Conservation (phyloP, 2,888 invertebrate species). For the Trichacis sp. region DNA sequence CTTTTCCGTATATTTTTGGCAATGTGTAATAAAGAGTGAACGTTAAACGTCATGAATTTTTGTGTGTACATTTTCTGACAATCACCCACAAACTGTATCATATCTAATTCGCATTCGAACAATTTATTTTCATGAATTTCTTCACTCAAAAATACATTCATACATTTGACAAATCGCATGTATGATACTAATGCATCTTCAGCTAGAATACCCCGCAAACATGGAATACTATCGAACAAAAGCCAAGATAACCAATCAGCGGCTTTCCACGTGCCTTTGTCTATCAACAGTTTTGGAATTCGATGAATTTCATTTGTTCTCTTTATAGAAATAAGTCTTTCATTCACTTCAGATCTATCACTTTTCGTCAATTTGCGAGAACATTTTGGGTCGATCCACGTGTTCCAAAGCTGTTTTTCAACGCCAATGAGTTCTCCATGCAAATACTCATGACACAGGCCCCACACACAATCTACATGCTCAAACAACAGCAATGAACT, state of each 20-base stretch:
- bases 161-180: slow-evolving; percentile 18
- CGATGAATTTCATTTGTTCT: slow-evolving; percentile 24
- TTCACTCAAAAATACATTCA: slow-evolving; percentile 14
- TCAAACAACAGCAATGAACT: slow-evolving; percentile 13
- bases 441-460: slow-evolving; percentile 28
- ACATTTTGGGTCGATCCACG: slow-evolving; percentile 20
- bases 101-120: slow-evolving; percentile 30
- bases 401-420: slow-evolving; percentile 15
- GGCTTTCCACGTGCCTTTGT: slow-evolving; percentile 18
- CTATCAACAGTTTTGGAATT: slow-evolving; percentile 13
- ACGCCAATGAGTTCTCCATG: slow-evolving; percentile 31
- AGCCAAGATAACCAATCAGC: slow-evolving; percentile 21
- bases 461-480: slow-evolving; percentile 36
- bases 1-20: slow-evolving; percentile 27
- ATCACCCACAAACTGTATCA: slow-evolving; percentile 28
- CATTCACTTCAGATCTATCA: no score
- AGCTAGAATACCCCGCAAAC: slow-evolving; percentile 14
- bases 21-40: slow-evolving; percentile 33
- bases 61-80: slow-evolving; percentile 33
- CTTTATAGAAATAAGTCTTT: slow-evolving; percentile 13
- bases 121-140: slow-evolving; percentile 28
- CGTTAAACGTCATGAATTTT: slow-evolving; percentile 38
- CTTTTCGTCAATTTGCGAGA: slow-evolving; percentile 8
- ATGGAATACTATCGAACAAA: slow-evolving; percentile 24
- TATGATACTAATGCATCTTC: slow-evolving; percentile 7